phyloP scores from a whole-genome alignment of 2,113 vertebrate species.

The Globicephala melas region DNA sequence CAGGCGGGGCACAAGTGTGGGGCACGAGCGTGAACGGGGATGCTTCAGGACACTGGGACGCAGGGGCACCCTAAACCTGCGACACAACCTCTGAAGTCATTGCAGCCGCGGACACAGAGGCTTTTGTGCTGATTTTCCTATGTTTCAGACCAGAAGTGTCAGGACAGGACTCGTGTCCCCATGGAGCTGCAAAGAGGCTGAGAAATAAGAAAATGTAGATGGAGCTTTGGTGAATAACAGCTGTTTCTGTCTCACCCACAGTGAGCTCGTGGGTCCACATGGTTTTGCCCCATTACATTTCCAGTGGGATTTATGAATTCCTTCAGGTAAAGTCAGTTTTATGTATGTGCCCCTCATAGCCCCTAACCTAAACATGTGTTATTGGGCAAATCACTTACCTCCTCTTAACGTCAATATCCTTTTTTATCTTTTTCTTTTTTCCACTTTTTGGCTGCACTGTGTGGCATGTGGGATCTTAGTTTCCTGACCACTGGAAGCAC shows the following conservation, averaged over 20 bases:
- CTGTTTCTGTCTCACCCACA: background rate
- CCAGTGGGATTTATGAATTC: fast-evolving
- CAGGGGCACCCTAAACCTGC: fast-evolving
- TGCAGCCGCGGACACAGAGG: fast-evolving
- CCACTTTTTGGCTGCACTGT: too few species aligned
- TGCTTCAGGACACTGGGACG: background rate
- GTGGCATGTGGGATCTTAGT: too few species aligned
- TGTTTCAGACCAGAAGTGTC: background rate
- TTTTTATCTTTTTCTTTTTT: background rate
- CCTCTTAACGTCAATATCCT: background rate
- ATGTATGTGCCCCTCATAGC: fast-evolving
- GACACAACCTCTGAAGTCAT: background rate
- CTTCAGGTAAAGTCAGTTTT: background rate
- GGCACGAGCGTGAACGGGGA: fast-evolving
- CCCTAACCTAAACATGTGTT: background rate
- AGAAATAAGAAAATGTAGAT: too few species aligned
- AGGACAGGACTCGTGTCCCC: background rate
- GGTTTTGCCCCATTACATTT: background rate
- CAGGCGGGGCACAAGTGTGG: background rate
- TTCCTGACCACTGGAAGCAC: too few species aligned
- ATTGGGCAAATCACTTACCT: too few species aligned
- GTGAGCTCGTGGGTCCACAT: fast-evolving
- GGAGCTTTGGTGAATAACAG: background rate
- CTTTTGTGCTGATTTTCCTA: fast-evolving
- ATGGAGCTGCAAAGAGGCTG: fast-evolving